Evolutionary conservation across 2,888 invertebrate species (phyloP).

Genomic region (Plutella xylostella): DNA sequence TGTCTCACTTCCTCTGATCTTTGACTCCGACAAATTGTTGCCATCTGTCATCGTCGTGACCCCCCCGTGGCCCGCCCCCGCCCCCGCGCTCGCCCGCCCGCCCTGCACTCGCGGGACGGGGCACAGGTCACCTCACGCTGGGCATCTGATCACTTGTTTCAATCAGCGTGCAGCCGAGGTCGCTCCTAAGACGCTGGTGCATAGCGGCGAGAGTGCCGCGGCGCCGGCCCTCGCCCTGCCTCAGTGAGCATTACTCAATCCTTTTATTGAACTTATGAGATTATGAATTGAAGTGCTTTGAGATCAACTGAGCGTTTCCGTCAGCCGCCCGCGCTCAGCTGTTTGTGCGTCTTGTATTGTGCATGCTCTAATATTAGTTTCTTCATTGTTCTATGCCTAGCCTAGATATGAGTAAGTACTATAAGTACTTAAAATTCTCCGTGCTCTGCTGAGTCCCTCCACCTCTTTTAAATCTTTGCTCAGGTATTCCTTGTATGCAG

Average conservation of each 20-base stretch:
- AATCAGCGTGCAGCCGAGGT: too few species aligned
- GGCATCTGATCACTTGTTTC: neutral
- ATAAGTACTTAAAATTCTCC: too few species aligned
- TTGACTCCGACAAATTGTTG: conserved; percentile 59
- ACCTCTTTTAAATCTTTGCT: too few species aligned
- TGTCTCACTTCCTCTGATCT: conserved; percentile 63
- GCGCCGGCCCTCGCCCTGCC: too few species aligned
- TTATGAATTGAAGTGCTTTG: conserved; percentile 66
- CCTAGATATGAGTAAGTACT: too few species aligned
- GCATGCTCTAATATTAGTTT: too few species aligned
- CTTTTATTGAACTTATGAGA: conserved; percentile 53
- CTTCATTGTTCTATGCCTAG: too few species aligned
- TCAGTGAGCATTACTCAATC: conserved; percentile 50
- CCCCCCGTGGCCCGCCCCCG: neutral
- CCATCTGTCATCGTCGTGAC: conserved; percentile 43
- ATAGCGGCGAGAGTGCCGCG: too few species aligned
- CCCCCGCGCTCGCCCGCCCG: conserved; percentile 21
- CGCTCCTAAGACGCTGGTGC: too few species aligned
- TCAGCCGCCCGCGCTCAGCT: conserved; percentile 43
- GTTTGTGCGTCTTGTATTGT: too few species aligned
- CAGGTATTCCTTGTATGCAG: too few species aligned
- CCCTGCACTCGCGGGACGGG: conserved; percentile 26
- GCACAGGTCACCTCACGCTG: conserved; percentile 26
- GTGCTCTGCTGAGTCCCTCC: too few species aligned
- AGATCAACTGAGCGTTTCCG: conserved; percentile 66